Base-by-base conservation (phyloP, 2,888 invertebrate genomes). In the Troglohyphantes excavatus region DNA sequence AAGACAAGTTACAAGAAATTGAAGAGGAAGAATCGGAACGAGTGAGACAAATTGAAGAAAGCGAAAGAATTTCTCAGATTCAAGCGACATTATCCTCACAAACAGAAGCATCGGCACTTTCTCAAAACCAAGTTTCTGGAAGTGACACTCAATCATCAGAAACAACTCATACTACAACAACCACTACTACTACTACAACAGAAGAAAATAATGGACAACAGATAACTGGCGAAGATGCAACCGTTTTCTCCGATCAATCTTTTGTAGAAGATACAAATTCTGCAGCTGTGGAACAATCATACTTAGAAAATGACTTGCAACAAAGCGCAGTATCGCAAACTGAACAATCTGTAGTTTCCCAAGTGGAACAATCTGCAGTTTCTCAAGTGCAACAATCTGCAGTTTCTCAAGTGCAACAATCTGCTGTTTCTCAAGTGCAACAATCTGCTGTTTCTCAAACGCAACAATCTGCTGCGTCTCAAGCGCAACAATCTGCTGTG, bases 1-100 rank as follows among this genome's bases (percentile, higher is more conserved):
- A 82, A 82, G 88, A 82, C 2, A 26, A 72, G 53, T 29, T 79
- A 17, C 72, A 86, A 29, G 86, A 88, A 88, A 68, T 73, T 27
- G 46, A 72, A 29, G 13, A 3, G 39, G 70, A 61, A 39, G 78
- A 63, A 39, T 13, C 21, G 21, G 33, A 13, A 19, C 11, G 26
- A 33, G 2, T 33, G 6, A 39, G 65, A 65, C 39, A 78, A 46
- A 33, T 43, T 26, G 46, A 46, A 78, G 43, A 53, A 19, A 59
- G 17, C 5, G 75, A 21, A 27, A 2, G 23, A 2, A 19, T 61
- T 23, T 59, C 29, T 5, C n/a, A n/a, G 2, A 29, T 19, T 17
- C 68, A 68, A 68, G 19, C 27, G 17, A 3, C 68, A 13, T n/a
- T 68, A 19, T 17, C 33, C 6, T 7, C 33, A 5, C 17, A 29